These are phyloP conservation scores for Delia radicum DNA, from an alignment of 1,140 invertebrate genomes.

Conservation along the genomic window DNA sequence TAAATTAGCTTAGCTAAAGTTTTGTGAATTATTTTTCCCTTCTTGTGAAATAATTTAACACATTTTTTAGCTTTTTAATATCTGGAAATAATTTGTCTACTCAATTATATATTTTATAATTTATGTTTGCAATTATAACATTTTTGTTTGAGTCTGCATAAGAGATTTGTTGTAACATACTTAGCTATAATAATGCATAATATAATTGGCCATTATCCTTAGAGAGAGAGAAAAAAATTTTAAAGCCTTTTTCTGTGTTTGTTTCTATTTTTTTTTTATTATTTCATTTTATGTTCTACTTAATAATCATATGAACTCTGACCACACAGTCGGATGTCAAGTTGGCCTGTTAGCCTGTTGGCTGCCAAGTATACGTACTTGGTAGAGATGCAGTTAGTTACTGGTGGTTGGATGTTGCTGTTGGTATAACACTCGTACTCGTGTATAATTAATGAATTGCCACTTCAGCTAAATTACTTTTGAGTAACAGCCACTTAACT, in stretches of 20 bases:
- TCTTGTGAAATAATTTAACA: too few species aligned
- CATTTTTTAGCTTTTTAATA: too few species aligned
- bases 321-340: background rate
- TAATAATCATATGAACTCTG: background rate
- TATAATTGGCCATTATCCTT: conserved; percentile 10
- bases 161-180: too few species aligned
- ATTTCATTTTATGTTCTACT: background rate
- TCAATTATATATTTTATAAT: too few species aligned
- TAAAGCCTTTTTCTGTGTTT: background rate
- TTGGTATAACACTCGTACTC: background rate
- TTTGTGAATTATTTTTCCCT: too few species aligned
- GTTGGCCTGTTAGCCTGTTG: background rate
- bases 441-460: conserved; percentile 20
- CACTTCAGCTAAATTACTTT: conserved; percentile 22
- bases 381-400: background rate
- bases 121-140: too few species aligned
- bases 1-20: too few species aligned
- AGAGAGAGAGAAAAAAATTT: background rate
- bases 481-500: conserved; percentile 20
- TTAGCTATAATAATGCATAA: too few species aligned
- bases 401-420: background rate
- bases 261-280: background rate
- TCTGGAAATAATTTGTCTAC: too few species aligned
- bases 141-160: too few species aligned
- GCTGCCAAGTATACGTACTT: background rate